Evolutionary conservation across 2,888 invertebrate genomes (phyloP), one percentile per base, ranked within the genome.

Genomic region (Terebella lapidaria): DNA sequence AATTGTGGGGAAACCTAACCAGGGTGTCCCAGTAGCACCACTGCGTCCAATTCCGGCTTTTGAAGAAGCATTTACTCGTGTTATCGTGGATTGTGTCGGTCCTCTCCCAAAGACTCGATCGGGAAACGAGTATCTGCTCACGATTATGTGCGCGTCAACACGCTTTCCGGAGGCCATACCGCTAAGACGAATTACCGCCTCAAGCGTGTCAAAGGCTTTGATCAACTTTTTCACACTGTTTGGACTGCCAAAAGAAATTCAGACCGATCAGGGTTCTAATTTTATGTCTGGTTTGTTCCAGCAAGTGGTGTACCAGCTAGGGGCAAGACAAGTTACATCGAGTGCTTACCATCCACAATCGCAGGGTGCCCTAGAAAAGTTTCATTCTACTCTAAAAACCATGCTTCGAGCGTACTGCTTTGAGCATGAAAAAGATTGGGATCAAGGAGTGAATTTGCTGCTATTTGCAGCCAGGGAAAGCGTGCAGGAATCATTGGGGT

Each of bases 141-240:
- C 42, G 4, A 55, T 55, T 4, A 55, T 55, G 29, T 55, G 42
- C 22, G 42, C 55, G n/a, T 28, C 57, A 2, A 57, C 60, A 3
- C n/a, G 60, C 20, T 60, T 60, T 52, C 57, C 57, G 3, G 57
- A 49, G 26, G 57, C 57, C 27, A 57, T 57, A 2, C 60, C 60
- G 1, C 47, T 60, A 22, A 49, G 46, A 4, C 27, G 22, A 2
- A 60, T 57, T 2, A 60, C 51, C n/a, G 35, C 60, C 5, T 18
- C 10, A 20, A 29, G 15, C 3, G 26, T 60, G 3, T 25, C 46
- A n/a, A 53, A 57, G 10, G 53, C 27, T 10, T 26, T 53, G 26
- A 27, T 53, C 10, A 20, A 26, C 4, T 20, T 53, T 20, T 53
- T 53, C 27, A 25, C 53, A 25, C 20, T 26, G 5, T 22, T 53